These are phyloP conservation scores for Ceriagrion tenellum DNA, from an alignment of 2,888 invertebrate species.

Conservation along the genomic window DNA sequence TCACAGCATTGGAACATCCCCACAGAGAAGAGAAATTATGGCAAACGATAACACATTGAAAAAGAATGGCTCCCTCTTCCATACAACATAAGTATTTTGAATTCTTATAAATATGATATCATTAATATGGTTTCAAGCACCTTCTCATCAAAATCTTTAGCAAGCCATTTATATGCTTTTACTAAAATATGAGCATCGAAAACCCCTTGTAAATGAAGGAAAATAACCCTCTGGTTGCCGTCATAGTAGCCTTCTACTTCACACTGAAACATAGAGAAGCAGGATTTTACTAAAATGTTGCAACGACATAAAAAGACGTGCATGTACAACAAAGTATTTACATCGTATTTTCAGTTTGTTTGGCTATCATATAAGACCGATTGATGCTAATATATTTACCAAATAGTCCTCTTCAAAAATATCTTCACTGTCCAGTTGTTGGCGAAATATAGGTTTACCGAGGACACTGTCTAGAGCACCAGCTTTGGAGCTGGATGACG, in stretches of 20 bases:
- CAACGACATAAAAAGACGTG: not conserved
- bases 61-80: too few relatives aligned
- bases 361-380: not conserved
- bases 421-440: slow-evolving; percentile 75
- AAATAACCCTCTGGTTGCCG: slow-evolving; percentile 80
- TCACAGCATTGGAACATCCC: too few relatives aligned
- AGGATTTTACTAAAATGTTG: not conserved
- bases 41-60: too few relatives aligned
- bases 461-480: slow-evolving; percentile 81
- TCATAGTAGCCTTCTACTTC: slow-evolving; percentile 80
- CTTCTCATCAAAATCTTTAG: slow-evolving; percentile 78
- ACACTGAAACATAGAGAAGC: slow-evolving; percentile 74
- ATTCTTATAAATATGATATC: not conserved
- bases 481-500: slow-evolving; percentile 83
- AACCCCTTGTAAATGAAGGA: slow-evolving; percentile 81
- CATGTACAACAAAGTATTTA: too few relatives aligned
- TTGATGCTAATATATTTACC: slow-evolving; percentile 73
- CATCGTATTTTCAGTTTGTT: too few relatives aligned
- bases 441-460: slow-evolving; percentile 74
- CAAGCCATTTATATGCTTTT: slow-evolving; percentile 78
- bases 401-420: slow-evolving; percentile 75
- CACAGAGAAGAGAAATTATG: too few relatives aligned
- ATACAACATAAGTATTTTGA: not conserved
- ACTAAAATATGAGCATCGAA: slow-evolving; percentile 80
- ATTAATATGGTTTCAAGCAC: slow-evolving; percentile 72